phyloP scores from a whole-genome alignment of 23 tunicate species.

The Trididemnum nubilum region DNA sequence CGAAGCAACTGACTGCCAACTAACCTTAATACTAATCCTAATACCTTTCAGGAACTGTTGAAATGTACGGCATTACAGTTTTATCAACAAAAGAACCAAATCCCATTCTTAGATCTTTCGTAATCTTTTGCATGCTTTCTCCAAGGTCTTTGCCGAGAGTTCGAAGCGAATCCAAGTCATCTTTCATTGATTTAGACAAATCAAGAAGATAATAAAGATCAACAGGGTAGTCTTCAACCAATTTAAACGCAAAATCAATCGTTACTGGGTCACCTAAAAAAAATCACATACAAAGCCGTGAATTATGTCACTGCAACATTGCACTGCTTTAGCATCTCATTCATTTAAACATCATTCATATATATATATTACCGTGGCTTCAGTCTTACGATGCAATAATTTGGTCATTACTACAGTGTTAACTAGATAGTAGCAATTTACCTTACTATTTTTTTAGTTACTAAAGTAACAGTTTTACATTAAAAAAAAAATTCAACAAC shows the following conservation, averaged over 20 bases:
- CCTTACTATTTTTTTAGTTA: too few species aligned
- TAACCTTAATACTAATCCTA: too few species aligned
- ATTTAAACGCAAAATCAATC: constrained; percentile 59
- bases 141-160: constrained; percentile 65
- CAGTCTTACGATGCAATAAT: too few species aligned
- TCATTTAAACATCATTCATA: too few species aligned
- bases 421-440: too few species aligned
- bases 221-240: constrained; percentile 96
- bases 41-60: constrained; percentile 78
- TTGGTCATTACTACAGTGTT: too few species aligned
- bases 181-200: constrained; percentile 92
- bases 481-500: too few species aligned
- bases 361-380: too few species aligned
- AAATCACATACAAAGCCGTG: too few species aligned
- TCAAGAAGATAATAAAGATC: constrained; percentile 97
- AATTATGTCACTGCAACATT: neutral
- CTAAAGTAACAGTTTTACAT: too few species aligned
- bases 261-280: constrained; percentile 69
- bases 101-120: constrained; percentile 87
- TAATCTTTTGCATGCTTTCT: constrained; percentile 81
- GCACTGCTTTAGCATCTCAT: too few species aligned
- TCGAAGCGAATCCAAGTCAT: constrained; percentile 83
- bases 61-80: constrained; percentile 93
- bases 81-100: constrained; percentile 97
- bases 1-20: too few species aligned